Conservation (phyloP, 2,113 vertebrate genomes). For the Cettia cetti region DNA sequence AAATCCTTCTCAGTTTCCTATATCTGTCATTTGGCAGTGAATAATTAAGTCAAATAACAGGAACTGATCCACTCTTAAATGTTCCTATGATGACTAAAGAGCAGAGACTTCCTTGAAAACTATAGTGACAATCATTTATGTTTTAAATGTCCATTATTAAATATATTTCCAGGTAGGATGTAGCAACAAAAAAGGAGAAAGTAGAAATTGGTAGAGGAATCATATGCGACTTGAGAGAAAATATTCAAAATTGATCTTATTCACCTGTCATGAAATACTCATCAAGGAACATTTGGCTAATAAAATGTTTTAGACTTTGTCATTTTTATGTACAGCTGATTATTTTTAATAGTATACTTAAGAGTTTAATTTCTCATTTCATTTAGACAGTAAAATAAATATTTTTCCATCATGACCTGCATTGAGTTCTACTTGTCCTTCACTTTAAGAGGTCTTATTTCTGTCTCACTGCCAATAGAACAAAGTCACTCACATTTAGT, state of each 20-base stretch:
- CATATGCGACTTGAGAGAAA: neutral
- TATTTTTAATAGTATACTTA: neutral
- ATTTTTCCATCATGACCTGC: neutral
- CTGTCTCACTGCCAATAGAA: neutral
- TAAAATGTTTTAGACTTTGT: neutral
- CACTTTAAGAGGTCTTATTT: neutral
- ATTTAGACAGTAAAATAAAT: neutral
- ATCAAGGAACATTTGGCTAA: neutral
- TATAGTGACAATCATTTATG: neutral
- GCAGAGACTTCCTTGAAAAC: neutral
- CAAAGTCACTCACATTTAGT: neutral
- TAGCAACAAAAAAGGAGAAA: neutral
- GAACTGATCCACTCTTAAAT: neutral
- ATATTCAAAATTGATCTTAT: neutral
- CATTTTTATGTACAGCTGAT: neutral
- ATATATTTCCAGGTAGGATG: neutral
- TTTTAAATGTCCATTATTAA: neutral
- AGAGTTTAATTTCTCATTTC: neutral
- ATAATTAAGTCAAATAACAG: neutral
- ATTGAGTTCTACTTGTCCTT: neutral
- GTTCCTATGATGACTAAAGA: neutral
- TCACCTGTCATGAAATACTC: neutral
- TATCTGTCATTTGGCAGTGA: neutral
- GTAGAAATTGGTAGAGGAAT: neutral
- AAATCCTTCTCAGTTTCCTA: neutral